These are phyloP conservation scores for Hetaerina americana DNA, from an alignment of 1,140 invertebrate species.

Conservation along the genomic window DNA sequence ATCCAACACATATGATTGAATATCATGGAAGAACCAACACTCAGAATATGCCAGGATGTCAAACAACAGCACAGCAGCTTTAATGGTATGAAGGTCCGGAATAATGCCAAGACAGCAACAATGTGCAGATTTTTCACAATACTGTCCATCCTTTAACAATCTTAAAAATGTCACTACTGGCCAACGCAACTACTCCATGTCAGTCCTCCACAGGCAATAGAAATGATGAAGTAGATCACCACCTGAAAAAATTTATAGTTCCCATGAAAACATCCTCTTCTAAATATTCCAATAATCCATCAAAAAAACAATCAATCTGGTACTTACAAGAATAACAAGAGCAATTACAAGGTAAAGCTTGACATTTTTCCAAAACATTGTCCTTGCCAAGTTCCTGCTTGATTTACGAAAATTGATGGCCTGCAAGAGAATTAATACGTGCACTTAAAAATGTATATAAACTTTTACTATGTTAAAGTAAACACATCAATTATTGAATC, in stretches of 20 bases:
- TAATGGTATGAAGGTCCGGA: no score
- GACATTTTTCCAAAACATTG: slow-evolving; percentile 88
- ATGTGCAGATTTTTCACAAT: no score
- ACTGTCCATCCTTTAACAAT: no score
- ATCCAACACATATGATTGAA: no score
- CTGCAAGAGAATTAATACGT: slow-evolving; percentile 38
- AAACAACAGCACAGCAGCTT: no score
- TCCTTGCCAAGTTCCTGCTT: slow-evolving; percentile 69
- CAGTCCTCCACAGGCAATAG: slow-evolving; percentile 72
- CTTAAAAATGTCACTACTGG: no score
- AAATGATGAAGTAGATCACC: slow-evolving; percentile 72
- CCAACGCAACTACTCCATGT: slow-evolving; percentile 58
- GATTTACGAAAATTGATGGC: slow-evolving; percentile 75
- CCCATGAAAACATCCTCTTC: not conserved
- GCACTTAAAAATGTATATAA: not conserved
- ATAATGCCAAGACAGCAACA: no score
- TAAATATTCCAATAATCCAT: not conserved
- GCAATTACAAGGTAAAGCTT: slow-evolving; percentile 75
- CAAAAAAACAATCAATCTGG: not conserved
- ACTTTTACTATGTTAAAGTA: slow-evolving; percentile 1
- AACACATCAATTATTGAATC: slow-evolving; percentile 13
- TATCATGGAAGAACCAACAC: no score
- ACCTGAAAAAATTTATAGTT: slow-evolving; percentile 30
- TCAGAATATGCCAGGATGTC: no score
- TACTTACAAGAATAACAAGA: slow-evolving; percentile 51